Base-by-base conservation (phyloP, 2,797 vertebrate species). In the Aldrovandia affinis region DNA sequence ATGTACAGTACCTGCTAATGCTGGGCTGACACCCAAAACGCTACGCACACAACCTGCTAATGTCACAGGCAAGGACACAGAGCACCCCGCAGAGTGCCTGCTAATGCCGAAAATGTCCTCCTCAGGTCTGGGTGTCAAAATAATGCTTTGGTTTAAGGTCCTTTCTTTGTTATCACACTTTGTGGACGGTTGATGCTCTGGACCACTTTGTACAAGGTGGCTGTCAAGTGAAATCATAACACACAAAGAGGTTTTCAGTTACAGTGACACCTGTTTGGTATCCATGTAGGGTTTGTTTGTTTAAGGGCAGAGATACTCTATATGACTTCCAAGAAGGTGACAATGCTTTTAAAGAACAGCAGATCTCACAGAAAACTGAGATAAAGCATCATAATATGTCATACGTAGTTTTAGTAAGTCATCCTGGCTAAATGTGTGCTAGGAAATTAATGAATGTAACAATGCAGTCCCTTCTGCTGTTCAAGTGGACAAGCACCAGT, bases 11-110 rank as follows among this genome's bases (percentile, higher is more conserved):
- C 73, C 73, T 77, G 73, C 73, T 54, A 63, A 55, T 47, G 22
- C 47, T 78, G 61, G 44, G 57, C 61, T 80, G 77, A 55, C 9
- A 80, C 59, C 28, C 83, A n/a, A 50, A 83, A 79, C 28, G 61
- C 30, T 77, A 28, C 7, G 28, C 59, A 63, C 59, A 75, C 44
- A 33, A 54, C 78, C 52, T 78, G 50, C 47, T 52, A 80, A 54
- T 68, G 83, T 54, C 78, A 30, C 25, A 78, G 73, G 73, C 39
- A 77, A 77, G 39, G 39, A 77, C 73, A 77, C 39, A 10, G 36
- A 75, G 12, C 70, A 75, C 39, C 70, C 70, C 39, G 25, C 70
- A 80, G 78, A 80, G 50, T 36, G 57, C 50, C 39, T 63, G 36
- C 59, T 65, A 68, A 54, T 54, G 77, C 78, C 47, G 8, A 78